Evolutionary conservation across 2,888 invertebrate species (phyloP).

Genomic region (Synanthedon tipuliformis): DNA sequence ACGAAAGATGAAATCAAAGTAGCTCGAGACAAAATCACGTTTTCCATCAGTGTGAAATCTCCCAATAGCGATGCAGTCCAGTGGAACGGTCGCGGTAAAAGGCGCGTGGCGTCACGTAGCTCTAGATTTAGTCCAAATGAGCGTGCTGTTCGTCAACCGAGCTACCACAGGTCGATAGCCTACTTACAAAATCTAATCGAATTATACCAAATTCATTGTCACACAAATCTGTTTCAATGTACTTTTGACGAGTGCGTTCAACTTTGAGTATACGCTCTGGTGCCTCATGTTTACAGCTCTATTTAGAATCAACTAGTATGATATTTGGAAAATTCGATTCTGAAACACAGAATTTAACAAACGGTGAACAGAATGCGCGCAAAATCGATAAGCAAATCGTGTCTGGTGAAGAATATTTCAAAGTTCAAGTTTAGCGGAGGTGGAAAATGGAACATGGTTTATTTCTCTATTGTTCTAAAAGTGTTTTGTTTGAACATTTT

Average conservation of each 20-base stretch:
- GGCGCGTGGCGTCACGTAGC: constrained; percentile 53
- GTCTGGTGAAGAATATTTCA: constrained; percentile 24
- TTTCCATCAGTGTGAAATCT: constrained; percentile 52
- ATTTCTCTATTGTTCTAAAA: constrained; percentile 54
- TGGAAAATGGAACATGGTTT: constrained; percentile 46
- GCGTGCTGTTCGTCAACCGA: constrained; percentile 23
- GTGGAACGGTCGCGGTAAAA: constrained; percentile 43
- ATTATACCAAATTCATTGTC: constrained; percentile 36
- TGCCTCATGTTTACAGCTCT: background rate
- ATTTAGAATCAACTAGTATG: background rate
- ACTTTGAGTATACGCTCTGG: background rate
- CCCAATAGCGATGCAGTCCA: constrained; percentile 42
- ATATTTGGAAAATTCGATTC: background rate
- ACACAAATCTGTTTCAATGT: constrained; percentile 22
- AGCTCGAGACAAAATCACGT: constrained; percentile 52
- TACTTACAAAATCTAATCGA: constrained; percentile 47
- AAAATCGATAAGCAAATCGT: constrained; percentile 23
- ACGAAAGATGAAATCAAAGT: constrained; percentile 34
- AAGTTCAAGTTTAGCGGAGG: constrained; percentile 28
- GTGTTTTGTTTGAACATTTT: constrained; percentile 33
- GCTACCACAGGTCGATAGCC: constrained; percentile 37
- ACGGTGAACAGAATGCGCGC: constrained; percentile 13
- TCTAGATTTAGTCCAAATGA: constrained; percentile 39
- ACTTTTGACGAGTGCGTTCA: background rate
- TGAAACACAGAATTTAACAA: constrained; percentile 12